phyloP scores from a whole-genome alignment of 64 coral and sea anemone species.

The Hydrozoanthus tunicans region DNA sequence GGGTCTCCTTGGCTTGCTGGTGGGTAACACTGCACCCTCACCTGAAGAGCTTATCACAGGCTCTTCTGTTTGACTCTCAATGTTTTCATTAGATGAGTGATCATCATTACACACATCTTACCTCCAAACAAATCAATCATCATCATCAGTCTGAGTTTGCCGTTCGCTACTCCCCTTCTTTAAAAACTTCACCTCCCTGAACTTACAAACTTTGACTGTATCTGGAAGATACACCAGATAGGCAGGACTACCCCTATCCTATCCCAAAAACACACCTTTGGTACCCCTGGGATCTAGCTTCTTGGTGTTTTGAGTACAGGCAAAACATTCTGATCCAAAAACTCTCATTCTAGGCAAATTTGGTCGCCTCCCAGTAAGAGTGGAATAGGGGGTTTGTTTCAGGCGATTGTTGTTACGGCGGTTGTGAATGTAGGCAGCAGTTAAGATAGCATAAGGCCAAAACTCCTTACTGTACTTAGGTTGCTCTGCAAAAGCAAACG shows the following conservation, averaged over 20 bases:
- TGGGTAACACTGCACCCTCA: not conserved
- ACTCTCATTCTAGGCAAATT: slow-evolving; percentile 48
- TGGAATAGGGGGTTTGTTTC: slow-evolving; percentile 36
- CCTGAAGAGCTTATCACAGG: not conserved
- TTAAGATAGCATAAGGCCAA: slow-evolving; percentile 39
- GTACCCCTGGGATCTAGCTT: slow-evolving; percentile 35
- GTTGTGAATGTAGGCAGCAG: slow-evolving; percentile 26
- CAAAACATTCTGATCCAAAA: slow-evolving; percentile 57
- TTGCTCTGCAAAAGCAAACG: slow-evolving; percentile 36
- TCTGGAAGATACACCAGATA: slow-evolving; percentile 60
- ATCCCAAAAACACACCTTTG: slow-evolving; percentile 13
- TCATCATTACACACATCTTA: not conserved
- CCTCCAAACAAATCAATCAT: slow-evolving; percentile 1
- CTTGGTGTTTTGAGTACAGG: slow-evolving; percentile 34
- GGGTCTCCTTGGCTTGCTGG: slow-evolving; percentile 29
- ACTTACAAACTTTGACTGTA: slow-evolving; percentile 47
- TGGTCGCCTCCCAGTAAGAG: slow-evolving; percentile 44
- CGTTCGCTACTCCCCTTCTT: slow-evolving; percentile 20
- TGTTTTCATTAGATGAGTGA: not conserved
- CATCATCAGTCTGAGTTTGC: slow-evolving; percentile 57
- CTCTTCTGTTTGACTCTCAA: not conserved
- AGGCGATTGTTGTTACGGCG: slow-evolving; percentile 29
- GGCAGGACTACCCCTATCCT: slow-evolving; percentile 35
- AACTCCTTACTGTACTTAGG: slow-evolving; percentile 14
- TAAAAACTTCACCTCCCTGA: slow-evolving; percentile 41